Base-by-base conservation (phyloP, 2,797 vertebrate species). In the Acanthurus leucopareius region DNA sequence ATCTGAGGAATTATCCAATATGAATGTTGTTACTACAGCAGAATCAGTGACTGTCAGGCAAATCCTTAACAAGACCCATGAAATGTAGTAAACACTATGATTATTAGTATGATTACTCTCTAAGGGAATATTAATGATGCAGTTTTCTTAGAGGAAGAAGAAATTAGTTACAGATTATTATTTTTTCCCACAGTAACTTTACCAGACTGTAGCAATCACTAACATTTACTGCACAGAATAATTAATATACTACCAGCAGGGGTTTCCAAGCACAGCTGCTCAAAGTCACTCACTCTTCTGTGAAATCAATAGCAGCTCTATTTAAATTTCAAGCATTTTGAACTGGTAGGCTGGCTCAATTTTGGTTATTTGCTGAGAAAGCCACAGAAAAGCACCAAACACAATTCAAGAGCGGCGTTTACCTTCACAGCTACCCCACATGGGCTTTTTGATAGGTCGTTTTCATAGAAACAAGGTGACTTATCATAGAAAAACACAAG, bases 221-320 rank as follows among this genome's bases (percentile, higher is more conserved):
- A 32, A 85, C 52, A 60, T 81, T 78, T 65, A 47, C 25, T 51
- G 56, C 40, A 51, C 57, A 60, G 57, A 66, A 69, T 69, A 66
- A 51, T 67, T 63, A 68, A 62, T 76, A 44, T 52, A 32, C 32
- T 14, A 77, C 70, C 80, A 77, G 52, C 56, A 47, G 57, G 52
- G 64, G 68, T 61, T 65, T 73, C 32, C 38, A 72, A 73, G 48
- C 64, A 62, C 62, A 57, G 54, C 62, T 57, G 62, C 63, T 71
- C 68, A 40, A 70, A 71, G 53, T 77, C 57, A 71, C 61, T 69
- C 49, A 17, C 44, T 54, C 40, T 42, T 69, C 57, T 44, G 70
- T 60, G 70, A 68, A 75, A 65, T 75, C 44, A 69, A 32, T 53
- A 51, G 49, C 35, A 68, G 51, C 44, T 82, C 63, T 59, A 59